Base-by-base conservation (phyloP, 2,888 invertebrate species). In the Prosopocoilus inquinatus region DNA sequence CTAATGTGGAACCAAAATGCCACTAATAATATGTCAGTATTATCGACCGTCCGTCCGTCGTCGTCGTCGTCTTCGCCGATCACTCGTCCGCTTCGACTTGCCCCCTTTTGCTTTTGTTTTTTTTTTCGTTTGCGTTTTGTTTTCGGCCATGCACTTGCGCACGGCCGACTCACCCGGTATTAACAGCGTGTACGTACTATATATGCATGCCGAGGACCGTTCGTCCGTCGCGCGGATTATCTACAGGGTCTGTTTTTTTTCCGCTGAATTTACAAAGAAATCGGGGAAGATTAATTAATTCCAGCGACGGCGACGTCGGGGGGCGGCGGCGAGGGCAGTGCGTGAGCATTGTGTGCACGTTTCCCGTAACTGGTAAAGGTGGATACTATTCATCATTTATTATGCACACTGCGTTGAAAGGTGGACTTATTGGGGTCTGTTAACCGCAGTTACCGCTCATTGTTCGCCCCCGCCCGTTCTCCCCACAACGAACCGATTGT, bases 1-100 rank as follows among this genome's bases (percentile, higher is more conserved):
- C 68, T 68, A 70, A 70, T 70, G 67, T 69, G 64, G 57, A 48
- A 53, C 51, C 52, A 48, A 59, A 57, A 59, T 41, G 59, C 59
- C 38, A 57, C 60, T 62, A 60, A 58, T 60, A 57, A 60, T 47
- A 60, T 54, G 50, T 48, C 48, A 43, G 43, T 48, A 48, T 57
- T 44, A 35, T 39, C 47, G 55, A 57, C 50, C 53, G 55, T 56
- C 56, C 48, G 48, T 2, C 16, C 41, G 20, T 28, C 20, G 20
- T 28, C 20, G 20, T 7, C 20, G 20, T n/a, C 41, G 20, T 28
- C 20, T 4, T 28, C 20, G 20, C 20, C 20, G 20, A 28, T 28
- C 20, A 28, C 20, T 28, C 20, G n/a, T n/a, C n/a, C n/a, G 20
- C 20, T 28, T 28, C 20, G 20, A 28, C 5, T 28, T 3, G 5